These are phyloP conservation scores for Gulo gulo DNA, from an alignment of 2,113 vertebrate species.

Conservation along the genomic window DNA sequence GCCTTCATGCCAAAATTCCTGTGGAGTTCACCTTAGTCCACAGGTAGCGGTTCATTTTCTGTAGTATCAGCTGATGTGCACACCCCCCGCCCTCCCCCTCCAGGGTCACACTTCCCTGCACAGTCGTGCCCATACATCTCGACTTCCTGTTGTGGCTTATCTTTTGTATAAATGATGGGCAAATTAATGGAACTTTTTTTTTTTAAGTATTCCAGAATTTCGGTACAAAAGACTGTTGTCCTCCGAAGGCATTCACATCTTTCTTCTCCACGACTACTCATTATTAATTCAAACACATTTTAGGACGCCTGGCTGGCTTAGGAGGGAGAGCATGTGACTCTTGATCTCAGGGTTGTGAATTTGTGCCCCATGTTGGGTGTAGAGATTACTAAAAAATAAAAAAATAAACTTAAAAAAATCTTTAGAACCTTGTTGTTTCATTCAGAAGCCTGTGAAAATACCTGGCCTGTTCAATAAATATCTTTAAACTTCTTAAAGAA, in stretches of 20 bases:
- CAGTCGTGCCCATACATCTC: not conserved
- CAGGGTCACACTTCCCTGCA: not conserved
- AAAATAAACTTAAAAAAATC: not conserved
- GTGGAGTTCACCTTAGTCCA: not conserved
- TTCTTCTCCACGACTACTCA: not conserved
- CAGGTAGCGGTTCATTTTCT: not conserved
- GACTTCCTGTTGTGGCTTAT: not conserved
- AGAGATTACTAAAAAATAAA: not conserved
- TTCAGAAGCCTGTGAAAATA: slow-evolving; percentile 20
- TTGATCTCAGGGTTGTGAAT: not conserved
- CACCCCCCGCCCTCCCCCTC: too few relatives aligned
- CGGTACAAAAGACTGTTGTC: not conserved
- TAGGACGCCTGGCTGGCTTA: not conserved
- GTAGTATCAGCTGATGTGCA: not conserved
- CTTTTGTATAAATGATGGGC: not conserved
- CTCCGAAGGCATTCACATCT: not conserved
- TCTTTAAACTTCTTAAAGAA: not conserved
- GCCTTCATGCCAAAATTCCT: not conserved
- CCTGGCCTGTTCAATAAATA: not conserved
- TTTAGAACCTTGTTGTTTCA: slow-evolving; percentile 22
- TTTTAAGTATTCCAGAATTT: not conserved
- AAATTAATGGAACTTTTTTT: not conserved
- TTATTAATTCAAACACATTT: not conserved
- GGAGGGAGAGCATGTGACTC: not conserved
- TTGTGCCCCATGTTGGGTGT: not conserved